A percentile compares a stretch with the other conserved stretches of the same genome.
phyloP scores from a whole-genome alignment of 2,888 invertebrate genomes.

The Eupithecia inturbata region DNA sequence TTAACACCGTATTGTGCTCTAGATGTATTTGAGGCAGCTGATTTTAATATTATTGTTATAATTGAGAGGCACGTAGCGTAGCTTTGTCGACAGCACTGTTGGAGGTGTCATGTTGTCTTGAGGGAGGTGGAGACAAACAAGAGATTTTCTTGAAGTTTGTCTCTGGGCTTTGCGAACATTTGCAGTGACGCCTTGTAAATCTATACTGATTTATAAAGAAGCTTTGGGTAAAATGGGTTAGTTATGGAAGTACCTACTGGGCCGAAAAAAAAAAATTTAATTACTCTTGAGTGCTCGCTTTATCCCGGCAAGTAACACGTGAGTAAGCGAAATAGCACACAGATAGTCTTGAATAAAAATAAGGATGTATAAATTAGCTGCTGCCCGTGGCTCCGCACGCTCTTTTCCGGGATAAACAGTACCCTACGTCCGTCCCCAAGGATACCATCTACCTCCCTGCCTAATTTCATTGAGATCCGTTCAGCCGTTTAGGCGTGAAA shows the following conservation, averaged over 20 bases:
- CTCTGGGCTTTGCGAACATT: neutral
- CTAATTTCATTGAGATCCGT: too few species aligned
- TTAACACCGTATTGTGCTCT: slow-evolving; percentile 48
- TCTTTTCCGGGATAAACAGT: too few species aligned
- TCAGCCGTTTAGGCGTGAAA: too few species aligned
- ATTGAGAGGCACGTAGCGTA: slow-evolving; percentile 35
- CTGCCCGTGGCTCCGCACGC: too few species aligned
- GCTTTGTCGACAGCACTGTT: slow-evolving; percentile 35
- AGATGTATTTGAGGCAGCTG: slow-evolving; percentile 47
- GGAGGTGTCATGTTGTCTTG: slow-evolving; percentile 5
- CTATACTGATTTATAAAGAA: neutral
- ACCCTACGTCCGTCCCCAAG: too few species aligned
- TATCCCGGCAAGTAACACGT: neutral
- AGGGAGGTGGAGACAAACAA: slow-evolving; percentile 21
- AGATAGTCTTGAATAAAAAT: neutral
- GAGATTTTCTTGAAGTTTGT: slow-evolving; percentile 13
- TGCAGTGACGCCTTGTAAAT: neutral
- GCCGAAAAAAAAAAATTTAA: neutral
- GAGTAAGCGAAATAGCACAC: neutral
- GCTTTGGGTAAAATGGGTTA: neutral
- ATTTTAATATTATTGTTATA: slow-evolving; percentile 31
- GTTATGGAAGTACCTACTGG: neutral
- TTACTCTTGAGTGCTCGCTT: neutral
- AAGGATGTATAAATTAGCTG: neutral
- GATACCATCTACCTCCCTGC: too few species aligned